Percentiles rank a stretch among this genome's conserved stretches.
These are phyloP conservation scores for Psittacula cyanocephala DNA, from an alignment of 2,113 vertebrate species.

Conservation along the genomic window DNA sequence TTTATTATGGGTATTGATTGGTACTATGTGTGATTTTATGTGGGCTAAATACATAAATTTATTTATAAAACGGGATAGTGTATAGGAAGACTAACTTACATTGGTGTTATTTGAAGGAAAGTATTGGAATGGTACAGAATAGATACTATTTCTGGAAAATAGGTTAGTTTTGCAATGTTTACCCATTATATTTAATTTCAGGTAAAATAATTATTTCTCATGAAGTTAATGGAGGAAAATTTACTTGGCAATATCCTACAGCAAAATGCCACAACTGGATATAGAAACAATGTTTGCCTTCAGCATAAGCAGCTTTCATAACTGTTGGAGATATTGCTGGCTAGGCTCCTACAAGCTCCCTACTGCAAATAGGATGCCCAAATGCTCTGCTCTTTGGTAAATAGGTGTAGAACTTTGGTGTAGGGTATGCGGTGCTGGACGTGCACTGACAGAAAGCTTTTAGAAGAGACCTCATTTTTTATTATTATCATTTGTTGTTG, in stretches of 20 bases:
- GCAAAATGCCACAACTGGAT: neutral
- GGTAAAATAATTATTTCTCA: neutral
- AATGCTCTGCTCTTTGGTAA: neutral
- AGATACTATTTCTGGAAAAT: neutral
- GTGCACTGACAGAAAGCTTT: neutral
- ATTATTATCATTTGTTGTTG: neutral
- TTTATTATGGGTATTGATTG: slow-evolving; percentile 3
- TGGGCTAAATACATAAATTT: neutral
- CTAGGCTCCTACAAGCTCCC: fast-evolving
- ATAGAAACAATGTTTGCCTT: neutral
- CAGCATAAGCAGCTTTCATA: neutral
- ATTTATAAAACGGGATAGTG: neutral
- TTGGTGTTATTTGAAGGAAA: neutral
- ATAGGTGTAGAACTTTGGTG: neutral
- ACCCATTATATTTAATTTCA: neutral
- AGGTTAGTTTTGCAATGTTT: neutral
- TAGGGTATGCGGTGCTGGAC: neutral
- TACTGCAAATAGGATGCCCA: neutral
- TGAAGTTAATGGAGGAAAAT: neutral
- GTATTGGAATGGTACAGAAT: neutral
- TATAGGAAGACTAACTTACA: neutral
- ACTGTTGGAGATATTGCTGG: neutral
- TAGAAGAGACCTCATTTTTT: neutral
- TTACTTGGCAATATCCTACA: neutral
- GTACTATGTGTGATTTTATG: neutral